Evolutionary conservation across 2,113 vertebrate genomes (phyloP).

Genomic region (Pheucticus melanocephalus): DNA sequence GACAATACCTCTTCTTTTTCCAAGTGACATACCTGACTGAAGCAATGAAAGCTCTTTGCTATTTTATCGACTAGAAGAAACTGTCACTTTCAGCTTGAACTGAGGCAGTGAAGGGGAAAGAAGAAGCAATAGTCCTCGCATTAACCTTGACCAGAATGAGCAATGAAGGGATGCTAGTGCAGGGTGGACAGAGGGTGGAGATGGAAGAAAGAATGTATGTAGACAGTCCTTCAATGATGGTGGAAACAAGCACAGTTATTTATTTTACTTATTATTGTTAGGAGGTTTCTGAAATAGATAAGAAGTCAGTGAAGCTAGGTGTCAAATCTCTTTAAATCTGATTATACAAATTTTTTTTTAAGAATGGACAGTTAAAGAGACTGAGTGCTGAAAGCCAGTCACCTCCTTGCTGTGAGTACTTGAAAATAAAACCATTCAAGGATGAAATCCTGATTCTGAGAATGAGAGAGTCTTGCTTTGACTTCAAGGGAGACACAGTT

Average conservation of each 20-base stretch:
- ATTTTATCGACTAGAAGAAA: not conserved
- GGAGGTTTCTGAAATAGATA: not conserved
- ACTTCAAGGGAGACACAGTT: not conserved
- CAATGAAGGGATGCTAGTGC: not conserved
- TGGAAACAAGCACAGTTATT: not conserved
- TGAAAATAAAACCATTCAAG: not conserved
- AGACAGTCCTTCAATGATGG: not conserved
- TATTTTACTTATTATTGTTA: not conserved
- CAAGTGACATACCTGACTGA: not conserved
- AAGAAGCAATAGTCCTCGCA: not conserved
- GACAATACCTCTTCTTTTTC: not conserved
- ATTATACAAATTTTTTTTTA: rapidly evolving
- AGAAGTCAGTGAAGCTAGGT: not conserved
- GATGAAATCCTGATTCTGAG: not conserved
- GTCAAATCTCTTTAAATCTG: not conserved
- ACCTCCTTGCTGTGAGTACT: not conserved
- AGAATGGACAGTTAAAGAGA: not conserved
- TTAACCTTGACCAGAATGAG: not conserved
- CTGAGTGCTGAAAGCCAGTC: not conserved
- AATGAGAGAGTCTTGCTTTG: not conserved
- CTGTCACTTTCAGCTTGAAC: not conserved
- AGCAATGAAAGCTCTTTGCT: not conserved
- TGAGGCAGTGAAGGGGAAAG: not conserved
- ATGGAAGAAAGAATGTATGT: not conserved
- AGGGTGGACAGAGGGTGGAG: not conserved